phyloP scores from a whole-genome alignment of 2,888 invertebrate species.

The Microplitis manilae region DNA sequence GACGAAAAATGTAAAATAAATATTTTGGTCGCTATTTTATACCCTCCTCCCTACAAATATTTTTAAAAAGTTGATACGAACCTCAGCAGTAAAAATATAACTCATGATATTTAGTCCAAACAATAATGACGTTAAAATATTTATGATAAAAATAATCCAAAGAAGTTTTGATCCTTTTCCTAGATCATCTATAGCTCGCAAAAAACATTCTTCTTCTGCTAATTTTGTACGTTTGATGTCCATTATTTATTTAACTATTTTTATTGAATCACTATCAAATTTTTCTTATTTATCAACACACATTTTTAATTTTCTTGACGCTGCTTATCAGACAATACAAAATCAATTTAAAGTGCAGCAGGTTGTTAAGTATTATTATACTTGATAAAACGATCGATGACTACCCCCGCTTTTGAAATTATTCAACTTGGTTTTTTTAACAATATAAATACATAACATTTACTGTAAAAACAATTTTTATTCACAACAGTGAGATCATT shows the following conservation, averaged over 20 bases:
- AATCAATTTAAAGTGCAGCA: neutral
- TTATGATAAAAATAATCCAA: slow-evolving; percentile 2
- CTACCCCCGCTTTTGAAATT: too few relatives aligned
- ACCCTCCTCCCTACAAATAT: neutral
- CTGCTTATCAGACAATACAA: neutral
- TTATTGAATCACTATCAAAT: neutral
- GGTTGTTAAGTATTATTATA: neutral
- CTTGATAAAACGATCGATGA: neutral
- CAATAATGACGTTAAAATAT: neutral
- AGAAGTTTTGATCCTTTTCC: neutral
- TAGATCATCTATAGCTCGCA: neutral
- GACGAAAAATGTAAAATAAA: too few relatives aligned
- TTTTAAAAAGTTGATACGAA: neutral
- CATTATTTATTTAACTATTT: neutral
- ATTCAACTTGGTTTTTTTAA: too few relatives aligned
- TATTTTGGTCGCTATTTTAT: too few relatives aligned
- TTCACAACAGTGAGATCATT: too few relatives aligned
- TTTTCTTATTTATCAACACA: neutral
- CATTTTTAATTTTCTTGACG: too few relatives aligned
- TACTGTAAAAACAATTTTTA: too few relatives aligned
- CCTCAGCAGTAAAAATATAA: neutral
- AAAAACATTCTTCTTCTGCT: neutral
- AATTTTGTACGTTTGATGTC: neutral
- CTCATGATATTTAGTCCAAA: neutral
- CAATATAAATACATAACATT: too few relatives aligned